A percentile compares a stretch with the other conserved stretches of the same genome.
Conservation (phyloP, 2,888 invertebrate genomes). For the Oligia latruncula region DNA sequence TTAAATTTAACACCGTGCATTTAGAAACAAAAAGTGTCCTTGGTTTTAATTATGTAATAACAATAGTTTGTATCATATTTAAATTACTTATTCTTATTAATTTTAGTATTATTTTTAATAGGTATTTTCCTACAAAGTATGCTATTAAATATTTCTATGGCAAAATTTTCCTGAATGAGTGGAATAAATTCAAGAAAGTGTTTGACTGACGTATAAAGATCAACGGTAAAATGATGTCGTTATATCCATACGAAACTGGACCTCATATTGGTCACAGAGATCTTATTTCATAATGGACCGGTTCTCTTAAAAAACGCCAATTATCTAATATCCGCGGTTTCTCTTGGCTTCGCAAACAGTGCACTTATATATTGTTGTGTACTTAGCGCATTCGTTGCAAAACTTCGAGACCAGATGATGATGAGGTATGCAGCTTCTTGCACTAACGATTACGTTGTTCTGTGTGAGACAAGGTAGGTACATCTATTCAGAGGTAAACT, state of each 20-base stretch:
- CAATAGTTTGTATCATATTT: constrained; percentile 9
- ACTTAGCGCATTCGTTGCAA: constrained; percentile 40
- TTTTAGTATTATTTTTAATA: constrained; percentile 5
- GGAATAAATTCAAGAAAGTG: background rate
- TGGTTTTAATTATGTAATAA: constrained; percentile 23
- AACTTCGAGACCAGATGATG: constrained; percentile 9
- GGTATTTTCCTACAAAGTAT: constrained; percentile 6
- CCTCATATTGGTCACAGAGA: constrained; percentile 24
- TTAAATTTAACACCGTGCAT: constrained; percentile 23
- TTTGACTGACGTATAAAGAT: background rate
- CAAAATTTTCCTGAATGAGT: background rate
- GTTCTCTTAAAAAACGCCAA: constrained; percentile 50
- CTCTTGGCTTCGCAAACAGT: constrained; percentile 53
- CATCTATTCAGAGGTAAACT: background rate
- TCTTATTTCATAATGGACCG: constrained; percentile 57
- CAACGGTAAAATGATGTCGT: background rate
- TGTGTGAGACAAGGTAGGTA: background rate
- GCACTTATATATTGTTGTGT: constrained; percentile 43
- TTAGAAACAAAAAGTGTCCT: constrained; percentile 41
- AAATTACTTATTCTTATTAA: constrained; percentile 7
- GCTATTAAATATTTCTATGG: background rate
- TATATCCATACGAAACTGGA: constrained; percentile 46
- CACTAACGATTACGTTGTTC: background rate
- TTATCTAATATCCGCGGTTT: constrained; percentile 70
- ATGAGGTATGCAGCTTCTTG: background rate